Evolutionary conservation across 2,888 invertebrate genomes (phyloP).

Genomic region (Pollenia labialis): DNA sequence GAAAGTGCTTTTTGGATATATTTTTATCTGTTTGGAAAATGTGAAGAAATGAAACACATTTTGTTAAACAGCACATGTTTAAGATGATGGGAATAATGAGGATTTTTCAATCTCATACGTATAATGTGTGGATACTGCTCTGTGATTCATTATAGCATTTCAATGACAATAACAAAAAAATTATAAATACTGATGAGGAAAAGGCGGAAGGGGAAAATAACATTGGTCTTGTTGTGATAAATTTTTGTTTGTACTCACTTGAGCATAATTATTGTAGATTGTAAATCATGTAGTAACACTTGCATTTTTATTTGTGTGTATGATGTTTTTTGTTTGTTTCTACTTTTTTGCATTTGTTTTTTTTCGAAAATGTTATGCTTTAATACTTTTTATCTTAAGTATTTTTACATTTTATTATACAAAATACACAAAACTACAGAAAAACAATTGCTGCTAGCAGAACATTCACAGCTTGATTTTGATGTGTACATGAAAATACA

Average conservation of each 20-base stretch:
- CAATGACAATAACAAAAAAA: slow-evolving; percentile 13
- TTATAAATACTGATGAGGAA: background rate
- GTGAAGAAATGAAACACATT: slow-evolving; percentile 42
- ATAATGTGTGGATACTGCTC: background rate
- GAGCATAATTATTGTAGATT: slow-evolving; percentile 7
- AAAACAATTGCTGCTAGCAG: slow-evolving; percentile 9
- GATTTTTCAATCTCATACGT: slow-evolving; percentile 4
- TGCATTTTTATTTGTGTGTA: slow-evolving; percentile 28
- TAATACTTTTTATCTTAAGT: slow-evolving; percentile 63
- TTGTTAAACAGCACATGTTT: background rate
- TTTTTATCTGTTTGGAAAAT: slow-evolving; percentile 2
- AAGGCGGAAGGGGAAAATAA: slow-evolving; percentile 12
- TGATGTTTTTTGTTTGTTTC: slow-evolving; percentile 8
- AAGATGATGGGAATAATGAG: slow-evolving; percentile 3
- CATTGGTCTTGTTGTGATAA: slow-evolving; percentile 34
- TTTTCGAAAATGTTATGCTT: slow-evolving; percentile 47
- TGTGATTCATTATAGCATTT: slow-evolving; percentile 41
- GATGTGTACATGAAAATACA: slow-evolving; percentile 21
- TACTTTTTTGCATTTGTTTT: background rate
- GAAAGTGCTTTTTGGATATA: slow-evolving; percentile 12
- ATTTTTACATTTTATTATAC: slow-evolving; percentile 57
- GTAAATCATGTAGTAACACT: slow-evolving; percentile 23
- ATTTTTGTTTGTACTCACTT: slow-evolving; percentile 29
- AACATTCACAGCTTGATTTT: slow-evolving; percentile 44
- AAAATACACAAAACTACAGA: background rate